phyloP scores from a whole-genome alignment of 2,797 vertebrate species.

The Sebastes hubbsi region DNA sequence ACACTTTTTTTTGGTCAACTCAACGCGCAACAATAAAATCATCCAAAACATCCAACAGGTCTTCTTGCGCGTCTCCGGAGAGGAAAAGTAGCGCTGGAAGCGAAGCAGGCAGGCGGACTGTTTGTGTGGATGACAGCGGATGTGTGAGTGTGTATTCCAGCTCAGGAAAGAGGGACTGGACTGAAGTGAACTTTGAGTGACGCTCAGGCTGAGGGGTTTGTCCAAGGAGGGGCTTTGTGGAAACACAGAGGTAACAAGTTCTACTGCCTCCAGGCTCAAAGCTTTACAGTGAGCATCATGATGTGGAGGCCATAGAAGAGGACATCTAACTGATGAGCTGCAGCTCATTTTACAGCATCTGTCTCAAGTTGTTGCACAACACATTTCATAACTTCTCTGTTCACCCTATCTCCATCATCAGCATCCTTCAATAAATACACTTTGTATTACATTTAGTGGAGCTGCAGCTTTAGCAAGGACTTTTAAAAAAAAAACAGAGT shows the following conservation, averaged over 20 bases:
- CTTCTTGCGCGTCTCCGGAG: conserved; percentile 12
- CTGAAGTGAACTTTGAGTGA: conserved; percentile 69
- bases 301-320: not conserved
- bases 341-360: not conserved
- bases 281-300: not conserved
- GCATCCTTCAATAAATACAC: not conserved
- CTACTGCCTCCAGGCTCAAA: not conserved
- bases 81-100: conserved; percentile 39
- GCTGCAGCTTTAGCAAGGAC: not conserved
- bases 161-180: conserved; percentile 49
- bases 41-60: conserved; percentile 39
- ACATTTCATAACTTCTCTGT: not conserved
- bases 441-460: not conserved
- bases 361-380: not conserved
- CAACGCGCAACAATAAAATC: not conserved
- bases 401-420: not conserved
- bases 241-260: conserved; percentile 35
- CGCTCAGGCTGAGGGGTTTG: conserved; percentile 53
- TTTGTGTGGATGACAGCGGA: conserved; percentile 9
- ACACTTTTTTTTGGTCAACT: conserved; percentile 10
- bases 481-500: no score
- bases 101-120: conserved; percentile 32
- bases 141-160: conserved; percentile 47
- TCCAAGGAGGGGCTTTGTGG: conserved; percentile 66
- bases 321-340: not conserved